Conservation (phyloP, 2,797 vertebrate genomes). For the Cossypha niveicapilla region DNA sequence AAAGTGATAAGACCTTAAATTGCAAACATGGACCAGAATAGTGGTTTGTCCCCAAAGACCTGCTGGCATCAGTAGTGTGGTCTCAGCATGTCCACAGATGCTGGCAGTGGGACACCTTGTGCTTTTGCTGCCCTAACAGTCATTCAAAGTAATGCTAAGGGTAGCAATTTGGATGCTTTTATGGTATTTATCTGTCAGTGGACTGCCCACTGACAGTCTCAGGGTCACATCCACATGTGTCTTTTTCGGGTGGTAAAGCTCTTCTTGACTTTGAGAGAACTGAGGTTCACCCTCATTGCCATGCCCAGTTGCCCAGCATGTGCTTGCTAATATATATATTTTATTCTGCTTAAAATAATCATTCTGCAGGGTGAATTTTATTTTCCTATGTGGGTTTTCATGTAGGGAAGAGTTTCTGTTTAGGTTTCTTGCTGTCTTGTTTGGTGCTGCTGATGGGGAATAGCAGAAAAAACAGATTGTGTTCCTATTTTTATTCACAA, state of each 20-base stretch:
- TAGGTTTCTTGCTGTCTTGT: not conserved
- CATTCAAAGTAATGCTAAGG: not conserved
- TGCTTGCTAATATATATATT: not conserved
- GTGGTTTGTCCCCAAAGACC: not conserved
- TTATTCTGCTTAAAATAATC: not conserved
- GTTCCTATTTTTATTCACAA: not conserved
- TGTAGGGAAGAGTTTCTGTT: not conserved
- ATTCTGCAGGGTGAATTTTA: not conserved
- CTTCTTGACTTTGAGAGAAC: not conserved
- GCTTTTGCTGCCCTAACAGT: not conserved
- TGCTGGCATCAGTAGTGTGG: not conserved
- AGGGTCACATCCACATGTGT: rapidly evolving
- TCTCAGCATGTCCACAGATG: not conserved
- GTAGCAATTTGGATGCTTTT: not conserved
- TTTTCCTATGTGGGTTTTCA: not conserved
- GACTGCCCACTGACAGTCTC: not conserved
- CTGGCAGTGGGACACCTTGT: not conserved
- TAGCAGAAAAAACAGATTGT: not conserved
- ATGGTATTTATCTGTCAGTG: rapidly evolving
- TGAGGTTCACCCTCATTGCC: not conserved
- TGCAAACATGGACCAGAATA: not conserved
- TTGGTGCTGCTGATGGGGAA: not conserved
- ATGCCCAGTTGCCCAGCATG: not conserved
- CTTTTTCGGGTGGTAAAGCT: not conserved
- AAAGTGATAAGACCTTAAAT: not conserved